A percentile compares a stretch with the other conserved stretches of the same genome.
These are phyloP conservation scores for Pluvialis apricaria DNA, from an alignment of 2,113 vertebrate genomes.

Conservation along the genomic window DNA sequence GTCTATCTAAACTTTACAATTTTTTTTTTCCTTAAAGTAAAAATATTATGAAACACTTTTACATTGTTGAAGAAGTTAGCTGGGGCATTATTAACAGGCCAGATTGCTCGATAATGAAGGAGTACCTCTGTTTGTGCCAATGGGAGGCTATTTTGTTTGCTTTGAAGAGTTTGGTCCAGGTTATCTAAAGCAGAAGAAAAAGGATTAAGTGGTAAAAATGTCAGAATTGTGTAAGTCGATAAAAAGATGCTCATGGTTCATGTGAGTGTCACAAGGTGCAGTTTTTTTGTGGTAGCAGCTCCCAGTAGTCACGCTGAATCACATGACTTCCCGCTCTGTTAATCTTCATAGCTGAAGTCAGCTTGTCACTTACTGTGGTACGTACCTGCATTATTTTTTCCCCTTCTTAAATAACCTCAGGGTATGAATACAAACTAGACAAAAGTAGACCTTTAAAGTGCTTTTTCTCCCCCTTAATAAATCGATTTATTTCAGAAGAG, in stretches of 20 bases:
- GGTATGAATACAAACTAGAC: not conserved
- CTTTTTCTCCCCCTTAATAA: not conserved
- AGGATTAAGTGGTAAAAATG: not conserved
- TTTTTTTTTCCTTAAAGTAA: not conserved
- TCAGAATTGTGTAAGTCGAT: not conserved
- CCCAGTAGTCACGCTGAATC: not conserved
- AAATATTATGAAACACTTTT: not conserved
- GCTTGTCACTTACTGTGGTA: not conserved
- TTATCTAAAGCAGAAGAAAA: not conserved
- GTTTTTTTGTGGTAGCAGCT: not conserved
- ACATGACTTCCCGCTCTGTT: not conserved
- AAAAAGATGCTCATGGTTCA: not conserved
- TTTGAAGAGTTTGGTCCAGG: not conserved
- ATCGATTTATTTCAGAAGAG: not conserved
- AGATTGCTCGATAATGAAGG: fast-evolving
- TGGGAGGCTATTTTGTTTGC: not conserved
- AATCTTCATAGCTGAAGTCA: not conserved
- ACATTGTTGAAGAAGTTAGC: not conserved
- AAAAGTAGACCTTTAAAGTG: not conserved
- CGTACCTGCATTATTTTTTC: not conserved
- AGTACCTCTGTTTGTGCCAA: not conserved
- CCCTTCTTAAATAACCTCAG: not conserved
- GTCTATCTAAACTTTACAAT: fast-evolving
- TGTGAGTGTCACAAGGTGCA: not conserved
- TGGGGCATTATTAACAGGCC: not conserved